Evolutionary conservation across 1,140 invertebrate species (phyloP).

Genomic region (Trissolcus basalis): DNA sequence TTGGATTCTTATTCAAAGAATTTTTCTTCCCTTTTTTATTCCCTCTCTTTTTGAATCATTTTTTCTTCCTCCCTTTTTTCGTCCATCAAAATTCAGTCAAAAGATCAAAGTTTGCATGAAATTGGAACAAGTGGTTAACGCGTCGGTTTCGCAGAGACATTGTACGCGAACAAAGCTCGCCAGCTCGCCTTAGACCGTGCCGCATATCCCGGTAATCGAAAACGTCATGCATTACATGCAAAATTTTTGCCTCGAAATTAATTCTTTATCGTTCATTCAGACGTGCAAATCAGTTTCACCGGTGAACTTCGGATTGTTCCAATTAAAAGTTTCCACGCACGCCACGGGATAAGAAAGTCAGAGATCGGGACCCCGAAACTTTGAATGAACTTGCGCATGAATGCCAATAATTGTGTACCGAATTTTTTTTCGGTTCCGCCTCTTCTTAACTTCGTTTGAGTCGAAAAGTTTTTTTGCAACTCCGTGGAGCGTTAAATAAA

Average conservation of each 20-base stretch:
- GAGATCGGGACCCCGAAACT: neutral
- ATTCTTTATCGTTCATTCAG: neutral
- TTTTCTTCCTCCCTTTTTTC: too few species aligned
- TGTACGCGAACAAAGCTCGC: neutral
- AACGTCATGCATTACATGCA: slow-evolving; percentile 1
- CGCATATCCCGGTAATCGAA: neutral
- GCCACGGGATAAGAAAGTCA: neutral
- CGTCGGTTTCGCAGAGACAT: neutral
- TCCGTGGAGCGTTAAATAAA: too few species aligned
- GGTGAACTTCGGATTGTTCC: slow-evolving; percentile 12
- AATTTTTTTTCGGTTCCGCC: too few species aligned
- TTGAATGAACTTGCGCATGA: slow-evolving; percentile 12
- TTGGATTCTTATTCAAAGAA: too few species aligned
- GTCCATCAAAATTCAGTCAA: too few species aligned
- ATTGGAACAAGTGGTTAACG: neutral
- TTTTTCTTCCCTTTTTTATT: too few species aligned
- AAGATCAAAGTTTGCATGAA: too few species aligned
- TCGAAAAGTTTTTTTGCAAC: too few species aligned
- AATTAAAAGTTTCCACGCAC: slow-evolving; percentile 15
- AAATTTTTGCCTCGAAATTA: slow-evolving; percentile 5
- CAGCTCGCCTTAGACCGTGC: neutral
- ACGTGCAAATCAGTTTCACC: slow-evolving; percentile 5
- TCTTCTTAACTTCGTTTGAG: too few species aligned
- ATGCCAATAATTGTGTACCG: slow-evolving; percentile 9
- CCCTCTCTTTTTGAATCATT: too few species aligned